phyloP scores from a whole-genome alignment of 2,888 invertebrate species.

The Plebejus melissa region DNA sequence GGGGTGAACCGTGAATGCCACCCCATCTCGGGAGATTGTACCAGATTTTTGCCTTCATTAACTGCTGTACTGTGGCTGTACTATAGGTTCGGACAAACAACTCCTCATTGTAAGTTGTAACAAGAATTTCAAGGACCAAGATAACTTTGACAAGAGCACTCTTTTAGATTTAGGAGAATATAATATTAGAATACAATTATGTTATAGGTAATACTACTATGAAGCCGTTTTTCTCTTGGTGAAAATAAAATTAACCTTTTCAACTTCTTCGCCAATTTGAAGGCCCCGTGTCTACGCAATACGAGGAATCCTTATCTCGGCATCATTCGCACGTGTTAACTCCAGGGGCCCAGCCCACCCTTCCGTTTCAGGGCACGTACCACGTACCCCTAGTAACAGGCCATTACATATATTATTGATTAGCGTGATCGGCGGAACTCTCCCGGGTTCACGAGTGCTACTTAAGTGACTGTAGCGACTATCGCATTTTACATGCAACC shows the following conservation, averaged over 20 bases:
- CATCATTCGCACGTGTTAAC: background rate
- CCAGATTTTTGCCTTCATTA: too few species aligned
- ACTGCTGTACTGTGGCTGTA: too few species aligned
- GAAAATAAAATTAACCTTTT: background rate
- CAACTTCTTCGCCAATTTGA: background rate
- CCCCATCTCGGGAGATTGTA: too few species aligned
- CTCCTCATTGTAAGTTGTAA: too few species aligned
- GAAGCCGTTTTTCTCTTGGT: too few species aligned
- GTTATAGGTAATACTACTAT: too few species aligned
- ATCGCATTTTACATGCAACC: background rate
- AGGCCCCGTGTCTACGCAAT: background rate
- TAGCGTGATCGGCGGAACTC: constrained; percentile 5
- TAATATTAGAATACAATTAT: too few species aligned
- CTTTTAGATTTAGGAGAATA: too few species aligned
- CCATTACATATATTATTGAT: background rate
- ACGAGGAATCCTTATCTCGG: background rate
- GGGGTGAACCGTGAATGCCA: too few species aligned
- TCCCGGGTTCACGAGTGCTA: background rate
- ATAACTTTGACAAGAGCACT: too few species aligned
- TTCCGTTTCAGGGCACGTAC: background rate
- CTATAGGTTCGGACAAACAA: too few species aligned
- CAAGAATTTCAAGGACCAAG: too few species aligned
- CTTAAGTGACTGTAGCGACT: background rate
- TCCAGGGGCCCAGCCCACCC: background rate
- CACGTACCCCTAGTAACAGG: constrained; percentile 9